Conservation (phyloP, 1,140 invertebrate species). For the Camponotus vicinus region DNA sequence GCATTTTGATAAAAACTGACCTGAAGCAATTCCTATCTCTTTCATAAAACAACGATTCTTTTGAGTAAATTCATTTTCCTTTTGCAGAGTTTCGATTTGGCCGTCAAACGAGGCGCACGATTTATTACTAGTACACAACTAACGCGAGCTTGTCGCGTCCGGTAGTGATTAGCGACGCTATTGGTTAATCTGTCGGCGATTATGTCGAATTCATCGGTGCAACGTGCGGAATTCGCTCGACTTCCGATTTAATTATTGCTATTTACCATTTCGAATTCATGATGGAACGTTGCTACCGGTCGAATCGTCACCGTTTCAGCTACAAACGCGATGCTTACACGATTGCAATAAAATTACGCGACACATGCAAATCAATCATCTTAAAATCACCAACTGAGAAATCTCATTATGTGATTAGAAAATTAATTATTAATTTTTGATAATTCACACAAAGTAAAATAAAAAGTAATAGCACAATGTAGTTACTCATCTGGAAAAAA, state of each 20-base stretch:
- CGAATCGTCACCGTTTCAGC: constrained; percentile 66
- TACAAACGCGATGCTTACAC: constrained; percentile 62
- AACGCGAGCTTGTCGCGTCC: constrained; percentile 67
- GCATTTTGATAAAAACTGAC: neutral
- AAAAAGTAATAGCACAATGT: neutral
- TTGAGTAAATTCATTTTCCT: constrained; percentile 1
- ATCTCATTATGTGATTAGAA: neutral
- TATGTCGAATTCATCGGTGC: constrained; percentile 75
- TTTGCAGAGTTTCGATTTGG: constrained; percentile 34
- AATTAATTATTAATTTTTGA: neutral
- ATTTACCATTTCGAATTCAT: constrained; percentile 77
- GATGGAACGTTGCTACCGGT: constrained; percentile 68
- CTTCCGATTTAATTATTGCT: constrained; percentile 78
- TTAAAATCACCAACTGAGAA: neutral
- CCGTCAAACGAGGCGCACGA: constrained; percentile 36
- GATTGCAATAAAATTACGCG: constrained; percentile 49
- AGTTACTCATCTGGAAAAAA: neutral
- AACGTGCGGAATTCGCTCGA: constrained; percentile 76
- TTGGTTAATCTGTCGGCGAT: constrained; percentile 77
- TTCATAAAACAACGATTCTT: constrained; percentile 17
- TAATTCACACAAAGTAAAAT: neutral
- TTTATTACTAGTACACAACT: constrained; percentile 73
- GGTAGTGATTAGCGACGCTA: constrained; percentile 75
- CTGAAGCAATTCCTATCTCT: neutral
- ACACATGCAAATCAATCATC: constrained; percentile 1